Evolutionary conservation across 35 echinoderm and acorn worm genomes (phyloP).

Genomic region (Strongylocentrotus purpuratus): DNA sequence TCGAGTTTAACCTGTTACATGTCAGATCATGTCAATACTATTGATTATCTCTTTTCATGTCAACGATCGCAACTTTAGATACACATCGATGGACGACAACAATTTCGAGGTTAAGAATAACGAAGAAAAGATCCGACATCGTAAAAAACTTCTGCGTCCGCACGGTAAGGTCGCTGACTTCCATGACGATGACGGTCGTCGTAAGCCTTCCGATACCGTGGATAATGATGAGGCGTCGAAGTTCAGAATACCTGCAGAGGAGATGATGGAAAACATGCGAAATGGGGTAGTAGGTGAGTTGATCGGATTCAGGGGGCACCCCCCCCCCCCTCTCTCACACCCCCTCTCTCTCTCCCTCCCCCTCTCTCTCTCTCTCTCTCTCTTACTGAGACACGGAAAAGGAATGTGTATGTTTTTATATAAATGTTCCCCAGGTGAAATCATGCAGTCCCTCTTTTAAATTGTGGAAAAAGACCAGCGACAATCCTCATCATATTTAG

Average conservation of each 20-base stretch:
- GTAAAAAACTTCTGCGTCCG: not conserved
- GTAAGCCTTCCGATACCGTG: not conserved
- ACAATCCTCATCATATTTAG: no score
- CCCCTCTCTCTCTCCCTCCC: no score
- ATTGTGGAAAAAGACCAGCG: no score
- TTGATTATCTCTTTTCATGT: not conserved
- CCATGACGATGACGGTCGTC: not conserved
- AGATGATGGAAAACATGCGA: not conserved
- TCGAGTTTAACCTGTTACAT: no score
- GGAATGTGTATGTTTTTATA: no score
- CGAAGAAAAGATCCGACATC: not conserved
- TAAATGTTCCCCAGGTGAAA: no score
- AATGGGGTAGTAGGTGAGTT: not conserved
- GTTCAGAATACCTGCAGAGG: not conserved
- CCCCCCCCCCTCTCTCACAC: no score
- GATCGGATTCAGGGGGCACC: not conserved
- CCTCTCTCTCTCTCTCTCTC: not conserved
- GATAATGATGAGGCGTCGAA: not conserved
- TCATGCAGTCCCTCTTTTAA: no score
- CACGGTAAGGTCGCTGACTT: not conserved
- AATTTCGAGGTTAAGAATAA: not conserved
- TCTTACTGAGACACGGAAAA: not conserved
- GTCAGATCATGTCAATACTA: not conserved
- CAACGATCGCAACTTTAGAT: not conserved
- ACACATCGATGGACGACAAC: not conserved